These are phyloP conservation scores for Odontocerum albicorne DNA, from an alignment of 2,888 invertebrate species.

Conservation along the genomic window DNA sequence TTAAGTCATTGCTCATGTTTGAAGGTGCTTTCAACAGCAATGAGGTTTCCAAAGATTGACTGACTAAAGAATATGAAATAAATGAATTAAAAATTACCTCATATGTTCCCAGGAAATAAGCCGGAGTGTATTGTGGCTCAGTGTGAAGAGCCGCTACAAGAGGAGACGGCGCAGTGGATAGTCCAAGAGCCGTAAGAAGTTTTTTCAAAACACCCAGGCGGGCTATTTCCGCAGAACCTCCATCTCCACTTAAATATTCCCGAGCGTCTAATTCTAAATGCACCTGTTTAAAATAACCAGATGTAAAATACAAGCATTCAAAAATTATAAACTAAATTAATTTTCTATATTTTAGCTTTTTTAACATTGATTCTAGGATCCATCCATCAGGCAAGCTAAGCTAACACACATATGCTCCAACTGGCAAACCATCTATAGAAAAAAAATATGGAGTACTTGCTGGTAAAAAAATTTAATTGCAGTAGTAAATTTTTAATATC, in stretches of 20 bases:
- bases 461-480: too few species aligned
- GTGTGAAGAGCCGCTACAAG: conserved; percentile 42
- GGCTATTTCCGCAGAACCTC: conserved; percentile 60
- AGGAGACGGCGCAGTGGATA: conserved; percentile 46
- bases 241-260: conserved; percentile 53
- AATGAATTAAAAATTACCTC: conserved; percentile 57
- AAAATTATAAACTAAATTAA: too few species aligned
- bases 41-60: neutral
- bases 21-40: neutral
- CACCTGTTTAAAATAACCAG: too few species aligned
- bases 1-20: neutral
- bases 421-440: too few species aligned
- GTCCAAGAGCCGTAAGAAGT: conserved; percentile 71
- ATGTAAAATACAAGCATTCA: too few species aligned
- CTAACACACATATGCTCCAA: too few species aligned
- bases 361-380: too few species aligned
- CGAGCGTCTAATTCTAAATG: conserved; percentile 79
- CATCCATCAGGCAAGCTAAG: too few species aligned
- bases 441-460: too few species aligned
- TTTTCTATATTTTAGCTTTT: too few species aligned
- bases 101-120: conserved; percentile 79
- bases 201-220: conserved; percentile 78
- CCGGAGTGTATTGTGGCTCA: conserved; percentile 57
- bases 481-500: too few species aligned
- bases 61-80: neutral